Percentiles rank a stretch among this genome's conserved stretches.
Conservation (phyloP, 2,113 vertebrate genomes). For the Ciconia boyciana region DNA sequence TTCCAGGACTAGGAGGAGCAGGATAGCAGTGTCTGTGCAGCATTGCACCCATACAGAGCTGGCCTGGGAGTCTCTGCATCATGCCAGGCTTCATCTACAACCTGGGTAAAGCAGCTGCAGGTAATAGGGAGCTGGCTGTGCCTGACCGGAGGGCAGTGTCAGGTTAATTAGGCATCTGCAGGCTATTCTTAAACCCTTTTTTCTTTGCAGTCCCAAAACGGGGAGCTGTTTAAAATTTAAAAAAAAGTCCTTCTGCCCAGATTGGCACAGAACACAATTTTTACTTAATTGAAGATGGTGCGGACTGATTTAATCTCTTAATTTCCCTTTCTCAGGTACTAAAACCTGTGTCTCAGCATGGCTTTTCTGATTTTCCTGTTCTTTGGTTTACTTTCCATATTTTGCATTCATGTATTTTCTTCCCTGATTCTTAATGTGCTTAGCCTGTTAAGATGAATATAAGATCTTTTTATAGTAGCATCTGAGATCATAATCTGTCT, state of each 20-base stretch:
- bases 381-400: slow-evolving; percentile 30
- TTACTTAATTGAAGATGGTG: slow-evolving; percentile 22
- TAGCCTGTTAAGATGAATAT: slow-evolving; percentile 27
- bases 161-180: slow-evolving; percentile 31
- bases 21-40: neutral
- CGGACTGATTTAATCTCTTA: slow-evolving; percentile 13
- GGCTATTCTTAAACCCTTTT: neutral
- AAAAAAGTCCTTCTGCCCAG: neutral
- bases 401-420: slow-evolving; percentile 39
- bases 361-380: slow-evolving; percentile 26
- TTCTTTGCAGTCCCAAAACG: neutral
- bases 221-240: neutral
- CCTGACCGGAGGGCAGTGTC: neutral
- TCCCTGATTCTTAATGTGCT: slow-evolving; percentile 26
- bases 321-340: slow-evolving; percentile 29
- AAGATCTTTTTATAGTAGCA: slow-evolving; percentile 38
- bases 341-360: slow-evolving; percentile 21
- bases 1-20: neutral
- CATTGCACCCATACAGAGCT: neutral
- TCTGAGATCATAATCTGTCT: slow-evolving; percentile 64
- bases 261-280: slow-evolving; percentile 10
- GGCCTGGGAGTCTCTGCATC: neutral
- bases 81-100: neutral
- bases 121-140: slow-evolving; percentile 2
- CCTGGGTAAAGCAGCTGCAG: slow-evolving; percentile 5